Evolutionary conservation across 2,113 vertebrate genomes (phyloP).

Genomic region (Clarias macrocephalus): DNA sequence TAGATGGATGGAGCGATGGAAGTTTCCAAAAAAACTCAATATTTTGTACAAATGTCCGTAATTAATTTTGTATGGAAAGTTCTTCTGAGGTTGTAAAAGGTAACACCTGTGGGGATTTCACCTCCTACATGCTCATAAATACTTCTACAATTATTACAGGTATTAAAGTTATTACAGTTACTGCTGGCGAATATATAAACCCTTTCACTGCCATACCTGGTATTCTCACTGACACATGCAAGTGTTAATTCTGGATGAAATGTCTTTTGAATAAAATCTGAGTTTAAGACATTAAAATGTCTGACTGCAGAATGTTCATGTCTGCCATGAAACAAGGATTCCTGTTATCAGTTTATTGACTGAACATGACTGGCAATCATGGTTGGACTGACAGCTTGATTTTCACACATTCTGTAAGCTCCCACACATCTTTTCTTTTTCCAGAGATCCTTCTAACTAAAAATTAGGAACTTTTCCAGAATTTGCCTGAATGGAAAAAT

Average conservation of each 20-base stretch:
- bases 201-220: too few species aligned
- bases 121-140: not conserved
- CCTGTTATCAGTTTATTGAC: not conserved
- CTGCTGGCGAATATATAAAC: not conserved
- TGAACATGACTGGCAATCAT: not conserved
- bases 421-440: not conserved
- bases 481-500: not conserved
- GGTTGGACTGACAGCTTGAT: not conserved
- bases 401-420: not conserved
- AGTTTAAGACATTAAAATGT: conserved; percentile 30
- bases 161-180: not conserved
- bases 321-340: not conserved
- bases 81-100: not conserved
- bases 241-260: conserved; percentile 22
- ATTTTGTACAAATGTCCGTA: not conserved
- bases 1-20: not conserved
- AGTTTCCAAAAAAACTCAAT: not conserved
- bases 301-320: not conserved
- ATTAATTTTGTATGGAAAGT: not conserved
- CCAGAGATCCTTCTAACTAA: not conserved
- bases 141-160: not conserved
- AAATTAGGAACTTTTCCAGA: not conserved
- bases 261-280: conserved; percentile 42
- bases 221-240: conserved; percentile 9
- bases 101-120: not conserved